Base-by-base conservation (phyloP, 2,888 invertebrate species). In the Cheilosia pagana region DNA sequence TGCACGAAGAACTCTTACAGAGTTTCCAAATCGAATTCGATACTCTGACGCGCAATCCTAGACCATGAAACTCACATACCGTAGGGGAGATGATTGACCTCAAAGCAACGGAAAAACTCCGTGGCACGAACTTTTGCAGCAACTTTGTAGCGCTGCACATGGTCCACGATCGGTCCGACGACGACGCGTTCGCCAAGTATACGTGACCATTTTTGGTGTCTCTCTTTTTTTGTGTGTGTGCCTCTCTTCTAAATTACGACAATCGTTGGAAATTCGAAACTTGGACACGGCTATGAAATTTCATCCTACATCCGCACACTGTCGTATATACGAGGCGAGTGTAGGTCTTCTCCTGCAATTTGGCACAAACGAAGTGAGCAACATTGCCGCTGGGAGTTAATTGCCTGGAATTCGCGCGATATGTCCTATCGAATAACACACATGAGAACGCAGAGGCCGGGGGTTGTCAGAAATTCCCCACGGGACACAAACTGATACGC, bases 401-500 rank as follows among this genome's bases (percentile, higher is more conserved):
- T 85, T 81, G 85, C 65, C 53, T 55, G 81, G 81, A 85, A 81
- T 76, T 67, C 70, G 71, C 65, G 75, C 50, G 85, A 76, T 76
- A 81, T 50, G 67, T 76, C 81, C 75, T 65, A 85, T 85, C 83
- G 79, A 41, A 70, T 79, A 53, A 35, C 35, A 43, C 63, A 59
- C 28, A 62, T 14, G 76, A 43, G 59, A 68, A 39, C 31, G 67
- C 1, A 10, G 35, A 35, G 12, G 12, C 12, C 35, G 12, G 12
- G 3, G 12, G 35, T 12, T 3, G 35, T 12, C 35, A 35, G 35
- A 35, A 53, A 50, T 19, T 41, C 14, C 39, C 53, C 10, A 8
- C 6, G 72, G 57, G 43, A 55, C 43, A 68, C 53, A 12, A 70
- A 25, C 45, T 67, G 78, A 75, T 67, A 67, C 55, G 75, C 41